Conservation (phyloP, 2,888 invertebrate species). For the Rutpela maculata region DNA sequence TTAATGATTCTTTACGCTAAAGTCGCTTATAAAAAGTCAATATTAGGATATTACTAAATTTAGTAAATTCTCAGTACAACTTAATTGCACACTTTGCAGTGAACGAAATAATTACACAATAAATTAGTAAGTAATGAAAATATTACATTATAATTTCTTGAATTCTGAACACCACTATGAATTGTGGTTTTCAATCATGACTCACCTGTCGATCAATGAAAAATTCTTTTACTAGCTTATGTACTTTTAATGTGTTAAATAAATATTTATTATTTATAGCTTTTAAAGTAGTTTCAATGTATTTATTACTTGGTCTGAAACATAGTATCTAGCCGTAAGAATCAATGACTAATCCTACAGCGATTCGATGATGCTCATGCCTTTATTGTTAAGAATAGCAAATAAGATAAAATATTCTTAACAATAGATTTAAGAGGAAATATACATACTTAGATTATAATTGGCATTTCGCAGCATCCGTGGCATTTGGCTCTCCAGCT, state of each 20-base stretch:
- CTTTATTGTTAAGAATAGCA: neutral
- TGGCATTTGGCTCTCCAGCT: too few relatives aligned
- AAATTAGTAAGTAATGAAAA: neutral
- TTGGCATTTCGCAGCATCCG: neutral
- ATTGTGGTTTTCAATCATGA: conserved; percentile 1
- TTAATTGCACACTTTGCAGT: neutral
- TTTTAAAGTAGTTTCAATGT: neutral
- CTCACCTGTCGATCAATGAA: conserved; percentile 7
- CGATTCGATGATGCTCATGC: neutral
- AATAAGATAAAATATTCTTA: neutral
- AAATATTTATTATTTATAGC: neutral
- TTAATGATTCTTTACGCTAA: neutral
- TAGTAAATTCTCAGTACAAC: neutral
- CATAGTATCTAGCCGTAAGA: neutral
- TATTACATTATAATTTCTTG: neutral
- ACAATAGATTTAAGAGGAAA: neutral
- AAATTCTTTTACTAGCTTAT: neutral
- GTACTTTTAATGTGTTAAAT: conserved; percentile 7
- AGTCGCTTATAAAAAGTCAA: neutral
- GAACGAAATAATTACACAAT: conserved; percentile 7
- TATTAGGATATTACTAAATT: conserved; percentile 5
- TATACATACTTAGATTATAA: neutral
- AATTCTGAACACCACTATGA: neutral
- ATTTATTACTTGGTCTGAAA: neutral
- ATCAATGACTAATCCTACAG: conserved; percentile 1